phyloP scores from a whole-genome alignment of 2,797 vertebrate genomes.

The Hydrolagus colliei region DNA sequence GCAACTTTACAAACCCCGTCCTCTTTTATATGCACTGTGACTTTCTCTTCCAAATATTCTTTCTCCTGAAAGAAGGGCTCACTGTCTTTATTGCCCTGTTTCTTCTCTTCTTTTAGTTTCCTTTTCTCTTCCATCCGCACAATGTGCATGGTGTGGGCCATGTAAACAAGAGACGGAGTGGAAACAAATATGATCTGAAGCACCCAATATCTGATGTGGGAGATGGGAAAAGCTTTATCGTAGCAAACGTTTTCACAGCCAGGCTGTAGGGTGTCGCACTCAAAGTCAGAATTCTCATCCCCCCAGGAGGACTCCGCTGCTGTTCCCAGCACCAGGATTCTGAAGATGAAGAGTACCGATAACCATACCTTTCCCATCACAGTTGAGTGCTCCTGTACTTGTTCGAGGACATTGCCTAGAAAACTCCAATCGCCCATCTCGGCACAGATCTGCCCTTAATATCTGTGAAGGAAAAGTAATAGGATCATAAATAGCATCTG shows the following conservation, averaged over 20 bases:
- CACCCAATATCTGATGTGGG: constrained; percentile 94
- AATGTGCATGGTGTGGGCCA: constrained; percentile 87
- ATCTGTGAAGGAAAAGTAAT: not conserved
- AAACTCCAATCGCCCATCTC: constrained; percentile 96
- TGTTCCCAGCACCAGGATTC: constrained; percentile 90
- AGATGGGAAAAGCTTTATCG: constrained; percentile 90
- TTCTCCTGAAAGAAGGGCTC: constrained; percentile 55
- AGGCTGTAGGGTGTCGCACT: constrained; percentile 84
- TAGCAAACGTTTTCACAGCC: constrained; percentile 85
- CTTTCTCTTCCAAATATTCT: constrained; percentile 56
- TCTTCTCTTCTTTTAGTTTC: constrained; percentile 48
- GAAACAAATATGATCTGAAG: constrained; percentile 97
- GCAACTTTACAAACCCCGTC: constrained; percentile 57
- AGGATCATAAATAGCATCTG: not conserved
- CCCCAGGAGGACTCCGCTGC: constrained; percentile 96
- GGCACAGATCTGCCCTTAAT: constrained; percentile 44
- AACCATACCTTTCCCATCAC: constrained; percentile 95
- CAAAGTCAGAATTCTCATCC: constrained; percentile 90
- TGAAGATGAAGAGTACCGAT: constrained; percentile 91
- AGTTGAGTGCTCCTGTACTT: constrained; percentile 95
- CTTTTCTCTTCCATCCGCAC: constrained; percentile 83
- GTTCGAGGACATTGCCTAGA: constrained; percentile 89
- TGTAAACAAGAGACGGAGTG: constrained; percentile 88
- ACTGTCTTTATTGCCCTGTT: constrained; percentile 34
- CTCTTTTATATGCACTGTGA: constrained; percentile 49